Base-by-base conservation (phyloP, 2,888 invertebrate genomes). In the Theodoxus fluviatilis region DNA sequence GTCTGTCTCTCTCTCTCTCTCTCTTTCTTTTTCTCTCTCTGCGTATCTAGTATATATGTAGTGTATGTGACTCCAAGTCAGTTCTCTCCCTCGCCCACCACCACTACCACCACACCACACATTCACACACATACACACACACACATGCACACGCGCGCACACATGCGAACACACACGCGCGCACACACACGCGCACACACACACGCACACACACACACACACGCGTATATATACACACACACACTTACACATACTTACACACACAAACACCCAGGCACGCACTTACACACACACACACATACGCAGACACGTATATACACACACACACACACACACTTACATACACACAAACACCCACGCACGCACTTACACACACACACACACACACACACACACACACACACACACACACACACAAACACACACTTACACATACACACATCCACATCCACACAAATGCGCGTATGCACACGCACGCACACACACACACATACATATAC, bases 161-260 rank as follows among this genome's bases (percentile, higher is more conserved):
- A 35, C 7, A 57, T 22, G 22, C 37, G 2, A n/a, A 38, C 49
- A 31, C 47, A 43, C 7, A 31, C 40, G 31, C 7, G 40, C 31
- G 37, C 57, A 22, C 37, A 65, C 12, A 22, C 12, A 68, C 18
- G 59, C n/a, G 25, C 28, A 69, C 85, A 86, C 75, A 73, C 25
- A 61, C 35, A 69, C 38, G 63, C 38, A 61, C 35, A 69, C 38
- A 43, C 49, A 69, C 25, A 69, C n/a, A 69, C 63, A 22, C 33
- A 64, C 63, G 38, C 63, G n/a, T n/a, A 64, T 3, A 64, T 37
- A 64, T n/a, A 22, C 63, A 37, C 49, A 61, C 35, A 61, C 49
- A 43, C 35, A 69, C 33, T 47, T 28, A 69, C 35, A 63, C 31
- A 61, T 33, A 69, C 22, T 59, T 28, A 37, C 33, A 59, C 38